phyloP scores from a whole-genome alignment of 2,888 invertebrate species.

The Hesperia comma region DNA sequence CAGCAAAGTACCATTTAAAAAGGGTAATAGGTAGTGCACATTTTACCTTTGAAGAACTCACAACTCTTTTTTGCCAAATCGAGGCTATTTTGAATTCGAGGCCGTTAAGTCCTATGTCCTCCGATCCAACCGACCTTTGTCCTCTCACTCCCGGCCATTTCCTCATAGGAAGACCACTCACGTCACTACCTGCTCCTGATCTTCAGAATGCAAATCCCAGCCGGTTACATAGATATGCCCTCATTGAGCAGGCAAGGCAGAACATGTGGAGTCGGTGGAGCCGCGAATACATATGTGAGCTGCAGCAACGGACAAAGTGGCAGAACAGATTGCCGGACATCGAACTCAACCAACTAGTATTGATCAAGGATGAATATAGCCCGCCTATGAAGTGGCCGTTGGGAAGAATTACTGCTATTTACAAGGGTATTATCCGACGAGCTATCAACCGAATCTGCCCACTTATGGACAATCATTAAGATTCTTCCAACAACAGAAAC shows the following conservation, averaged over 20 bases:
- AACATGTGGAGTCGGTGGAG: constrained; percentile 22
- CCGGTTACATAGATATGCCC: constrained; percentile 24
- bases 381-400: constrained; percentile 32
- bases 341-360: constrained; percentile 21
- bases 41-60: constrained; percentile 36
- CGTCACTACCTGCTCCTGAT: constrained; percentile 18
- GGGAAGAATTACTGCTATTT: constrained; percentile 18
- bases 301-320: constrained; percentile 30
- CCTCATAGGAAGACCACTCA: constrained; percentile 12
- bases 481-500: neutral
- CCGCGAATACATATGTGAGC: constrained; percentile 25
- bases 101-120: neutral
- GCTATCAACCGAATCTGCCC: constrained; percentile 26
- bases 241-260: too few relatives aligned
- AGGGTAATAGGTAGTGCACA: constrained; percentile 30
- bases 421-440: constrained; percentile 22
- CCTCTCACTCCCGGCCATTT: neutral
- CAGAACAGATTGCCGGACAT: constrained; percentile 10
- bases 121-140: constrained; percentile 2
- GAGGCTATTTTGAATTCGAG: constrained; percentile 37
- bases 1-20: constrained; percentile 34
- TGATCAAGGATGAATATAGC: constrained; percentile 20
- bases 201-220: constrained; percentile 1
- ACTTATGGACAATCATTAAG: constrained; percentile 12
- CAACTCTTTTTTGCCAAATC: constrained; percentile 32